phyloP scores from a whole-genome alignment of 2,888 invertebrate genomes.

The Tyria jacobaeae region DNA sequence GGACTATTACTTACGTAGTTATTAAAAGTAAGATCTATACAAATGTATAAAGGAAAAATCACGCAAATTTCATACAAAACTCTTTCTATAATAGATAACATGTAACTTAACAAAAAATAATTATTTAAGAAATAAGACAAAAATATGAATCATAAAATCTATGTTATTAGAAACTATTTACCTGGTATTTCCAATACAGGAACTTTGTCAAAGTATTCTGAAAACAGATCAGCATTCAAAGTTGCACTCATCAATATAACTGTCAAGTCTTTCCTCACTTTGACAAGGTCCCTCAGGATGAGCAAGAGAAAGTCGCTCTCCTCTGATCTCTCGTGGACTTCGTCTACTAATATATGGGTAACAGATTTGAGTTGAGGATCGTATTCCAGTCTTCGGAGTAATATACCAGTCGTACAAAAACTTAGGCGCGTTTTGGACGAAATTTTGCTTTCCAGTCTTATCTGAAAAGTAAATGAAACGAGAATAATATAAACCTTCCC shows the following conservation, averaged over 20 bases:
- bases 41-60: too few relatives aligned
- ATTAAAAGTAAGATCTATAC: too few relatives aligned
- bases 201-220: conserved; percentile 92
- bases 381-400: conserved; percentile 93
- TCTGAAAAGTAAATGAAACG: conserved; percentile 84
- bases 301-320: conserved; percentile 96
- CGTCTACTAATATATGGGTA: conserved; percentile 95
- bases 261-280: conserved; percentile 91
- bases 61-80: too few relatives aligned
- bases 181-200: conserved; percentile 94
- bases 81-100: too few relatives aligned
- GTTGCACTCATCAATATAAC: conserved; percentile 98
- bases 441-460: conserved; percentile 92
- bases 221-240: conserved; percentile 94
- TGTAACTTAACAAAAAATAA: neutral
- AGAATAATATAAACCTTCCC: neutral
- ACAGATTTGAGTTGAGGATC: conserved; percentile 92
- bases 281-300: conserved; percentile 92
- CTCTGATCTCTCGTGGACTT: conserved; percentile 96
- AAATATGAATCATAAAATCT: too few relatives aligned
- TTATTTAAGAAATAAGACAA: neutral
- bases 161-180: conserved; percentile 36
- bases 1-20: too few relatives aligned
- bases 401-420: conserved; percentile 97
- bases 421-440: conserved; percentile 92